Base-by-base conservation (phyloP, 2,113 vertebrate species). In the Carettochelys insculpta region DNA sequence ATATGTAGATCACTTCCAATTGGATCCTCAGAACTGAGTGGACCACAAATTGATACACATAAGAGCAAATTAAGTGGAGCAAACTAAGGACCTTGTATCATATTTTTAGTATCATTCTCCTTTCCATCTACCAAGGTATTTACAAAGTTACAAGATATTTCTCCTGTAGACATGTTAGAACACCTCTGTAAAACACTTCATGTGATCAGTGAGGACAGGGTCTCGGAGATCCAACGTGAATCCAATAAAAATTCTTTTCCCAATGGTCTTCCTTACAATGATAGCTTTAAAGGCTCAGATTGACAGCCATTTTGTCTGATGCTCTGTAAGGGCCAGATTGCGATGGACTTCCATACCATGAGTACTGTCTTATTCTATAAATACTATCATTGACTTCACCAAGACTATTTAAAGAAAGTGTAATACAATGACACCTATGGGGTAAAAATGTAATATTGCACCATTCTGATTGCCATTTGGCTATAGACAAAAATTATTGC, bases 231-330 rank as follows among this genome's bases (percentile, higher is more conserved):
- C n/a, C n/a, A 54, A 51, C 43, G 22, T 41, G 51, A 80, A n/a
- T n/a, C n/a, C n/a, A n/a, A n/a, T n/a, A 65, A 19, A 31, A 19
- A 65, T n/a, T 65, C 34, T 34, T 65, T 65, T 31, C 58, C 58
- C 34, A 65, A 19, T 65, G 16, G 31, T 27, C 53, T 54, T 65
- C 16, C 58, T 65, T 65, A 65, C 16, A 65, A n/a, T 65, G 58
- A 75, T 86, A 2, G 58, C 91, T 95, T 88, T 93, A 76, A 92
- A 93, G 51, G 43, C 93, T 84, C 16, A 90, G 8, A 47, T 58
- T 87, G 89, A 83, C 83, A 89, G 83, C 82, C 1, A 6, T 43
- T 71, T 71, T 71, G n/a, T 71, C 25, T 71, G 68, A 71, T 38
- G 38, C 38, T 71, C 43, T 71, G 20, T 41, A 71, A 71, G 68